These are phyloP conservation scores for Aphelenchoides avenae DNA, from an alignment of 1,140 invertebrate genomes.

Conservation along the genomic window DNA sequence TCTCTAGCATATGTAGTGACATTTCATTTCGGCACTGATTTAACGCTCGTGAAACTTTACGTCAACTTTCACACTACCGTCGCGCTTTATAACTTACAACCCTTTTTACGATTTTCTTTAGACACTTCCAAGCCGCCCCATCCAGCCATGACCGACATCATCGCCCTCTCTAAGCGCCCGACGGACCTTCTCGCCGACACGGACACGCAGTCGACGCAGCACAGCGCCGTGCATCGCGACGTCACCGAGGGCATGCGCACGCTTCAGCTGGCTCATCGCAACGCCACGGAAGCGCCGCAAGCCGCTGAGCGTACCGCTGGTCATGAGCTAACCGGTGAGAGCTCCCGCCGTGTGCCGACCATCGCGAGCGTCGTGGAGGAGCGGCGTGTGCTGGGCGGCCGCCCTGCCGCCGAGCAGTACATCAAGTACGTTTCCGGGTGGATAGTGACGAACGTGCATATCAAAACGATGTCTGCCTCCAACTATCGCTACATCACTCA, in stretches of 20 bases:
- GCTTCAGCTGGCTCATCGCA: neutral
- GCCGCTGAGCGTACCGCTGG: neutral
- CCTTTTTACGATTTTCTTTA: too few relatives aligned
- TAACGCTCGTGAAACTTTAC: neutral
- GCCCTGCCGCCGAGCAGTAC: conserved; percentile 43
- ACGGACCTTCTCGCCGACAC: neutral
- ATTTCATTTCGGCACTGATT: neutral
- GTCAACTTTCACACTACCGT: neutral
- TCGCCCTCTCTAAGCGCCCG: conserved; percentile 5
- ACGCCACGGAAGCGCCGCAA: neutral
- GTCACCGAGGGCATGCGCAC: neutral
- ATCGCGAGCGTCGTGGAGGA: conserved; percentile 32
- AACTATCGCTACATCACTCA: too few relatives aligned
- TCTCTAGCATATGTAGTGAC: neutral
- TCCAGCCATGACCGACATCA: neutral
- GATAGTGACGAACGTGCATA: neutral
- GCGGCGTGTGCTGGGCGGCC: conserved; percentile 36
- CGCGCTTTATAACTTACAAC: neutral
- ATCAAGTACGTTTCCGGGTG: conserved; percentile 33
- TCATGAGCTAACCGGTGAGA: conserved; percentile 30
- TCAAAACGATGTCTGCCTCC: too few relatives aligned
- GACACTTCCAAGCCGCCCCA: too few relatives aligned
- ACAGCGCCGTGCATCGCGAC: neutral
- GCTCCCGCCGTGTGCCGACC: conserved; percentile 22
- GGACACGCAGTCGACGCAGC: neutral